phyloP scores from a whole-genome alignment of 2,888 invertebrate genomes.

The Drosophila rellima region DNA sequence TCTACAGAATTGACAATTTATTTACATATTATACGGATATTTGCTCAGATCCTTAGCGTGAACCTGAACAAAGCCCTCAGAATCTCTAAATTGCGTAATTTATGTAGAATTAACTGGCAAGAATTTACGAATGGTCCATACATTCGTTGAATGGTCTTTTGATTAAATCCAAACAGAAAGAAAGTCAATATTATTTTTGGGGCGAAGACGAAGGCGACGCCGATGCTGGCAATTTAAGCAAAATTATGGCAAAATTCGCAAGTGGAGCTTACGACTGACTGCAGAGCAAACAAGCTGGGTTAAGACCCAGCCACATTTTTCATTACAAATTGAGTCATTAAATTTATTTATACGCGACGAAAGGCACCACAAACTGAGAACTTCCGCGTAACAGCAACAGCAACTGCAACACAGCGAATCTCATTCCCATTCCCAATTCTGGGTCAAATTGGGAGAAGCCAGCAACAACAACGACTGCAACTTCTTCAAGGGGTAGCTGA shows the following conservation, averaged over 20 bases:
- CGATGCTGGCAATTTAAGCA: slow-evolving; percentile 55
- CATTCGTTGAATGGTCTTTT: slow-evolving; percentile 48
- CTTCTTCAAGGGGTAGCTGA: slow-evolving; percentile 39
- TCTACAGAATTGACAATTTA: slow-evolving; percentile 43
- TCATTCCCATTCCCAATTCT: slow-evolving; percentile 58
- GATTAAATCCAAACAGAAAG: slow-evolving; percentile 54
- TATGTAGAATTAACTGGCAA: slow-evolving; percentile 64
- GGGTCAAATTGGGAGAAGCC: slow-evolving; percentile 62
- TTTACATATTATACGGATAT: slow-evolving; percentile 27
- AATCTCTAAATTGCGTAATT: slow-evolving; percentile 64
- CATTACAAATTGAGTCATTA: slow-evolving; percentile 84
- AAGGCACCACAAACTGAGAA: slow-evolving; percentile 59
- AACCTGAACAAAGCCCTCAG: slow-evolving; percentile 55
- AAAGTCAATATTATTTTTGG: slow-evolving; percentile 55
- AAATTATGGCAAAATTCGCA: slow-evolving; percentile 60
- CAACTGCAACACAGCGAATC: slow-evolving; percentile 50
- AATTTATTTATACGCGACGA: slow-evolving; percentile 83
- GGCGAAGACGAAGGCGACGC: slow-evolving; percentile 8
- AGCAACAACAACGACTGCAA: slow-evolving; percentile 1
- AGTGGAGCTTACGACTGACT: slow-evolving; percentile 54
- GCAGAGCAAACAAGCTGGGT: slow-evolving; percentile 54
- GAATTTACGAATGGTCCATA: slow-evolving; percentile 19
- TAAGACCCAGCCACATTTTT: slow-evolving; percentile 59
- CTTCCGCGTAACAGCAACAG: slow-evolving; percentile 73
- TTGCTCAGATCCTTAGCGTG: slow-evolving; percentile 17